Evolutionary conservation across 92 coral and sea anemone species (phyloP).

Genomic region (Hydrozoanthus gracilis): DNA sequence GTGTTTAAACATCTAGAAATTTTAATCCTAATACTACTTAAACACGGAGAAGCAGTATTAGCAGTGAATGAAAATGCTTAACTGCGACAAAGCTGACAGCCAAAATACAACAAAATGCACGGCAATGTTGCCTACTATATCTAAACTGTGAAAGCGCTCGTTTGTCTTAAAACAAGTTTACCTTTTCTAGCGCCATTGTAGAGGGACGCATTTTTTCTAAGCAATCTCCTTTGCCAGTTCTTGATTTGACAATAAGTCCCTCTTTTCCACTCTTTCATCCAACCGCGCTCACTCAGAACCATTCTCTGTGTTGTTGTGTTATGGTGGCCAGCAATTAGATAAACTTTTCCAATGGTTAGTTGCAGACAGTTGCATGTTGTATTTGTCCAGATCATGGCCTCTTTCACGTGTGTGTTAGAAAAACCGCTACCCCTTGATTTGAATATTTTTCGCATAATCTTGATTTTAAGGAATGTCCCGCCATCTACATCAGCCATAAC

Average conservation of each 20-base stretch:
- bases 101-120: no score
- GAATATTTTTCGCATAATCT: slow-evolving; percentile 20
- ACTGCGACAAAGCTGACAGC: no score
- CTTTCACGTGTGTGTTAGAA: not conserved
- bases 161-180: no score
- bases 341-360: not conserved
- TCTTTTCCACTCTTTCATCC: slow-evolving; percentile 3
- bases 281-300: not conserved
- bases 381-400: slow-evolving; percentile 14
- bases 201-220: no score
- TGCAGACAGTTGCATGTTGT: slow-evolving; percentile 13
- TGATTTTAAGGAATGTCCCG: not conserved
- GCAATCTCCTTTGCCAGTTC: slow-evolving; percentile 15
- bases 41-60: no score
- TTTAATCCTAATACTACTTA: no score
- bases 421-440: not conserved
- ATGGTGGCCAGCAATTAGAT: slow-evolving; percentile 34
- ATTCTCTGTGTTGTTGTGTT: not conserved
- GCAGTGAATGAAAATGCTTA: no score
- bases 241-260: slow-evolving; percentile 9
- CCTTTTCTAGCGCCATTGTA: no score
- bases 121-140: no score
- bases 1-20: no score
- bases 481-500: not conserved
- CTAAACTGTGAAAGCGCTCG: no score